A percentile compares a stretch with the other conserved stretches of the same genome.
Conservation (phyloP, 2,797 vertebrate genomes). For the Phataginus tricuspis region DNA sequence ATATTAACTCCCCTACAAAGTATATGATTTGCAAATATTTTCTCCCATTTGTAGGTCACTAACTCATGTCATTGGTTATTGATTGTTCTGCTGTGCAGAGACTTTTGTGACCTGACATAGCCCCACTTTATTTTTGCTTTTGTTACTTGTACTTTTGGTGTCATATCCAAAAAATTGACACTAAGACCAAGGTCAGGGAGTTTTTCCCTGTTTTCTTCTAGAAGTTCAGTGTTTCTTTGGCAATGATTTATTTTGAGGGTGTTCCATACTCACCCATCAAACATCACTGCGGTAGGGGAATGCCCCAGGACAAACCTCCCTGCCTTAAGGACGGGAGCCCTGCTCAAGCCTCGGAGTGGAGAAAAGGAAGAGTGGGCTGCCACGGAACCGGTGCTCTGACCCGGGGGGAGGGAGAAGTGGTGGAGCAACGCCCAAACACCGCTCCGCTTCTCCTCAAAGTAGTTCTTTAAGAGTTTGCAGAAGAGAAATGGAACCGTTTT, state of each 20-base stretch:
- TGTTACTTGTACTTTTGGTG: not conserved
- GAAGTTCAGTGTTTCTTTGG: not conserved
- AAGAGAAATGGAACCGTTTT: not conserved
- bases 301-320: not conserved
- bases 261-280: not conserved
- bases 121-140: not conserved
- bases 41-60: not conserved
- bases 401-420: not conserved
- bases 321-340: not conserved
- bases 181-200: not conserved
- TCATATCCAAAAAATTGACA: not conserved
- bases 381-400: not conserved
- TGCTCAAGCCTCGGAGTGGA: not conserved
- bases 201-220: not conserved
- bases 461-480: not conserved
- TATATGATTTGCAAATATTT: not conserved
- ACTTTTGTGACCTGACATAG: not conserved
- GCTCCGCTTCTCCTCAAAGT: not conserved
- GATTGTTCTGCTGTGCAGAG: not conserved
- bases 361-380: not conserved
- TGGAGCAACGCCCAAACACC: not conserved
- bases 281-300: not conserved
- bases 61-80: not conserved
- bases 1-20: not conserved
- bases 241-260: not conserved